A percentile compares a stretch with the other conserved stretches of the same genome.
These are phyloP conservation scores for Drosophila siamana DNA, from an alignment of 2,888 invertebrate species.

Conservation along the genomic window DNA sequence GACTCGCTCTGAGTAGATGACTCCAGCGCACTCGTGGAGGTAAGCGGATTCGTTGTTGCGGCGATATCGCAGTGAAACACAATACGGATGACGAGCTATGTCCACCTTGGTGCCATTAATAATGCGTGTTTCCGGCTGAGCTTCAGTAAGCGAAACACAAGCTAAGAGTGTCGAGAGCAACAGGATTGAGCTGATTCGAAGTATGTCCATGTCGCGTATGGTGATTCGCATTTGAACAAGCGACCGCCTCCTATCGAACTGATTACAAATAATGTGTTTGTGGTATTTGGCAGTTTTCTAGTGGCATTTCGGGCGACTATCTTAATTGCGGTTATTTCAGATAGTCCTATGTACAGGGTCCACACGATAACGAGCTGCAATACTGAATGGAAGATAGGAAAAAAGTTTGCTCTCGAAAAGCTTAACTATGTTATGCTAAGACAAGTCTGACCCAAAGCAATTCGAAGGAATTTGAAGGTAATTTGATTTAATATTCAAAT, in stretches of 20 bases:
- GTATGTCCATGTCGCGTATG: conserved; percentile 30
- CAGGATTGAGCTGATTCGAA: conserved; percentile 18
- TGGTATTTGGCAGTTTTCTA: conserved; percentile 36
- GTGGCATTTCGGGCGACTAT: conserved; percentile 46
- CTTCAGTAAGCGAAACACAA: neutral
- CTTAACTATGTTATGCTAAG: neutral
- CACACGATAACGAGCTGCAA: conserved; percentile 41
- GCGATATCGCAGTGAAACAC: conserved; percentile 78
- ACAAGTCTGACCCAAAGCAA: neutral
- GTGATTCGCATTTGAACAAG: conserved; percentile 21
- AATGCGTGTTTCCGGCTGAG: conserved; percentile 60
- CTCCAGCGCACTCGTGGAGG: conserved; percentile 80
- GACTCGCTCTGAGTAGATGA: conserved; percentile 69
- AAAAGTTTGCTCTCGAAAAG: neutral
- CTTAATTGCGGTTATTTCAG: conserved; percentile 57
- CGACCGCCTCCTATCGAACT: conserved; percentile 49
- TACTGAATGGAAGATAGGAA: conserved; percentile 18
- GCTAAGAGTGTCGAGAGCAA: conserved; percentile 27
- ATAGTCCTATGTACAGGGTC: conserved; percentile 57
- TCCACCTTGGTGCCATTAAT: conserved; percentile 71
- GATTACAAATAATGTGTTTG: conserved; percentile 39
- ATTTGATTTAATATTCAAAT: neutral
- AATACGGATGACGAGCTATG: conserved; percentile 75
- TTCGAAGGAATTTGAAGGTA: neutral
- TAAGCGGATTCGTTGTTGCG: conserved; percentile 53